Percentiles rank a stretch among this genome's conserved stretches.
Conservation (phyloP, 2,113 vertebrate genomes). For the Aldabrachelys gigantea region DNA sequence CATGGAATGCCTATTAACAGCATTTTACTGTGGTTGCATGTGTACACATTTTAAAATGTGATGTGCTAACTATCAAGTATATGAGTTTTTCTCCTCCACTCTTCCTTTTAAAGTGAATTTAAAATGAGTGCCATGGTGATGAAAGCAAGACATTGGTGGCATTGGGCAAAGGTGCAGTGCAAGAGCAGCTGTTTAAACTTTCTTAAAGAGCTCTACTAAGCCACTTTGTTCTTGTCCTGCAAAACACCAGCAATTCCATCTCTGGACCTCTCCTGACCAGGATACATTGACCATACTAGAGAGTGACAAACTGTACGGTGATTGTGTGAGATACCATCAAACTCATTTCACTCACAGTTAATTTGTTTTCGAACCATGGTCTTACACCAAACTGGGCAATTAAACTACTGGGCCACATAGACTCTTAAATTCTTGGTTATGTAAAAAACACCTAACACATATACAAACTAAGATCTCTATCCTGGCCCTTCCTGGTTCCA, state of each 20-base stretch:
- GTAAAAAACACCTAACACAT: background rate
- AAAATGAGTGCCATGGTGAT: background rate
- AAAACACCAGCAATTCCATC: background rate
- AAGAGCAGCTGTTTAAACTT: constrained; percentile 19
- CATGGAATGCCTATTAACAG: background rate
- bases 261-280: constrained; percentile 7
- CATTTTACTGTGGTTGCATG: background rate
- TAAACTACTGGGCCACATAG: background rate
- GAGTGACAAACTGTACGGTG: background rate
- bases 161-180: background rate
- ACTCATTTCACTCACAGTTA: constrained; percentile 12
- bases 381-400: background rate
- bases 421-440: background rate
- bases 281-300: background rate
- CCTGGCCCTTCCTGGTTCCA: background rate
- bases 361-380: constrained; percentile 15
- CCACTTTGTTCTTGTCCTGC: background rate
- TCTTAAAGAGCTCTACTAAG: background rate
- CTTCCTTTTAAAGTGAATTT: constrained; percentile 24
- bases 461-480: background rate
- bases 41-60: background rate
- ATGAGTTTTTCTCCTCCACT: background rate
- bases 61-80: background rate
- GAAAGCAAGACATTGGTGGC: background rate
- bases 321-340: background rate